Percentiles rank a stretch among this genome's conserved stretches.
These are phyloP conservation scores for Scaptomyza flava DNA, from an alignment of 2,888 invertebrate genomes.

Conservation along the genomic window DNA sequence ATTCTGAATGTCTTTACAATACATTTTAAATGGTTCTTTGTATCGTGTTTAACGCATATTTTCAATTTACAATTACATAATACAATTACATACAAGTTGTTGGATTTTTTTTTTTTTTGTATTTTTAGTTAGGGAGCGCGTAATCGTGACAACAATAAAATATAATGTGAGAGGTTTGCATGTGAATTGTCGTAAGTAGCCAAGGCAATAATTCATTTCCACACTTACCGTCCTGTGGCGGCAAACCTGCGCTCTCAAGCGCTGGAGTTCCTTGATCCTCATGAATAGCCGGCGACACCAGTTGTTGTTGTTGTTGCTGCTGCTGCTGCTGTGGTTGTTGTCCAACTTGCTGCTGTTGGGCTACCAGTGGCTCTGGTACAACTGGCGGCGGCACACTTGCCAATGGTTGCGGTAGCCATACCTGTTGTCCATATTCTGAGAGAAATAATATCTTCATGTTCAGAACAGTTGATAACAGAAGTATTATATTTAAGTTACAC, in stretches of 20 bases:
- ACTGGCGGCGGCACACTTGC: constrained; percentile 44
- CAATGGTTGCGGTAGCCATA: constrained; percentile 72
- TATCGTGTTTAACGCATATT: constrained; percentile 38
- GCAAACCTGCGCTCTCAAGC: constrained; percentile 71
- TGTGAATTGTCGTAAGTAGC: constrained; percentile 69
- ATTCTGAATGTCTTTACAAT: constrained; percentile 65
- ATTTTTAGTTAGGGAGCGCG: constrained; percentile 48
- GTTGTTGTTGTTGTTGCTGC: constrained; percentile 16
- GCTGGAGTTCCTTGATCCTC: constrained; percentile 56
- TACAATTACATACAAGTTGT: constrained; percentile 38
- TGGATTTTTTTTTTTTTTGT: constrained; percentile 28
- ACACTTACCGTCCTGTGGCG: constrained; percentile 83
- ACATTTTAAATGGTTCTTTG: constrained; percentile 37
- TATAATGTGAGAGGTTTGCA: constrained; percentile 71
- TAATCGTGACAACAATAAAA: constrained; percentile 71
- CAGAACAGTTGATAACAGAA: neutral
- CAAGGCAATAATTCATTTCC: constrained; percentile 63
- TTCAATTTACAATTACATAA: constrained; percentile 48
- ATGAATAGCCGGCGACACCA: constrained; percentile 35
- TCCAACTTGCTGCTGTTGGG: constrained; percentile 37
- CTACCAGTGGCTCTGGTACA: constrained; percentile 30
- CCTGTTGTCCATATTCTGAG: constrained; percentile 75
- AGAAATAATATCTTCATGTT: neutral
- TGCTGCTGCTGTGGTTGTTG: constrained; percentile 20
- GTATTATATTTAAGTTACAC: neutral